Base-by-base conservation (phyloP, 2,888 invertebrate genomes). In the Clunio marinus region DNA sequence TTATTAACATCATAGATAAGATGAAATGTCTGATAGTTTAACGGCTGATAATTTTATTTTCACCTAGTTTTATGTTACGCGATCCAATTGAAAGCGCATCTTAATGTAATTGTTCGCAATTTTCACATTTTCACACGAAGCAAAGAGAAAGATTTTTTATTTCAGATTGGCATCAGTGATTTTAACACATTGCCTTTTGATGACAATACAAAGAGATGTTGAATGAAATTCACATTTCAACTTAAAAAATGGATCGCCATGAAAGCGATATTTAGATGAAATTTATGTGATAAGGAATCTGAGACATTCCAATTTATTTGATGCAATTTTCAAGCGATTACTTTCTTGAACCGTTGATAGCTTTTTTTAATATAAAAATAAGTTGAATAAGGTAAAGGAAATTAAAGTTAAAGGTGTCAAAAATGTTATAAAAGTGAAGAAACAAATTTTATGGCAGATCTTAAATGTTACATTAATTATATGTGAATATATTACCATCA, bases 241-340 rank as follows among this genome's bases (percentile, higher is more conserved):
- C 41, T 10, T n/a, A 15, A 5, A 15, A 41, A 41, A n/a, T 13
- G 10, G 10, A 15, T 32, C 32, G 41, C 5, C 22, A 7, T 22
- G 51, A 51, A 51, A 51, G 10, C 51, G 51, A 51, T 51, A 51
- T 51, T 51, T 20, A 4, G 51, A 51, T 51, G 51, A 51, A 51
- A 51, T 15, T 51, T 20, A 22, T 5, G 2, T 22, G 51, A 51
- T 51, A 51, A 51, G 22, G 5, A n/a, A 13, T n/a, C n/a, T n/a
- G n/a, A n/a, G n/a, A n/a, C n/a, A n/a, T n/a, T n/a, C n/a, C n/a
- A n/a, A n/a, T n/a, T n/a, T n/a, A n/a, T n/a, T n/a, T n/a, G n/a
- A n/a, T n/a, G n/a, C n/a, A n/a, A n/a, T n/a, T n/a, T n/a, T n/a
- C n/a, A n/a, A n/a, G n/a, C n/a, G n/a, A n/a, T n/a, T n/a, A n/a